Conservation (phyloP, 2,888 invertebrate genomes). For the Alloscopus bannaensis region DNA sequence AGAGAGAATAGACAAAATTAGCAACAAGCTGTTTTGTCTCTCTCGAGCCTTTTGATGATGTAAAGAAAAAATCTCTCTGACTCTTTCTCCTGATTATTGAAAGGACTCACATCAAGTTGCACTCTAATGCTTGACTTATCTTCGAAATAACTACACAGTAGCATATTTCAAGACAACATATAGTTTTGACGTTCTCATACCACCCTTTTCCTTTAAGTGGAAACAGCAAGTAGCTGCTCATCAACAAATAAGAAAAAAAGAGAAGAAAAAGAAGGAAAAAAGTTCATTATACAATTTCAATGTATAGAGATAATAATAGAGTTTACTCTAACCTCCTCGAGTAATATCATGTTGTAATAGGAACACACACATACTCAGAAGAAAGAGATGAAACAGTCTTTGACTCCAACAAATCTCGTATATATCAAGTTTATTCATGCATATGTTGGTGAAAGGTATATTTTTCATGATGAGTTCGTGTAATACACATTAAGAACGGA, state of each 20-base stretch:
- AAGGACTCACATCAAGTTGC: no score
- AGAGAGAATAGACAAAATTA: no score
- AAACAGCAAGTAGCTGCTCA: slow-evolving; percentile 5
- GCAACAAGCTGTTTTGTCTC: no score
- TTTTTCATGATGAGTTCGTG: slow-evolving; percentile 10
- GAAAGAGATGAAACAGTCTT: slow-evolving; percentile 11
- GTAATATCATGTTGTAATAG: slow-evolving; percentile 44
- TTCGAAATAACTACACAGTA: no score
- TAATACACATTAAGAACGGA: slow-evolving; percentile 33
- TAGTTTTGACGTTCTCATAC: no score
- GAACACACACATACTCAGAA: slow-evolving; percentile 56
- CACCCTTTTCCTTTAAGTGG: neutral
- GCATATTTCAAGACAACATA: no score
- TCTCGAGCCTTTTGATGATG: no score
- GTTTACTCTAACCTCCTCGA: slow-evolving; percentile 53
- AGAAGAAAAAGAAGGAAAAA: slow-evolving; percentile 32
- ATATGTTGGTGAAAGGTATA: no score
- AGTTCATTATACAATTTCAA: slow-evolving; percentile 65
- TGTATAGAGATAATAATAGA: slow-evolving; percentile 63
- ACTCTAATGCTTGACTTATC: no score
- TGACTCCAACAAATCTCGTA: neutral
- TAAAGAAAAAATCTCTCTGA: no score
- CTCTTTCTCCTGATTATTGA: no score
- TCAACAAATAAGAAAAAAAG: slow-evolving; percentile 24
- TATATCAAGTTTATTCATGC: no score